A percentile compares a stretch with the other conserved stretches of the same genome.
Conservation (phyloP, 2,113 vertebrate species). For the Edolisoma coerulescens region DNA sequence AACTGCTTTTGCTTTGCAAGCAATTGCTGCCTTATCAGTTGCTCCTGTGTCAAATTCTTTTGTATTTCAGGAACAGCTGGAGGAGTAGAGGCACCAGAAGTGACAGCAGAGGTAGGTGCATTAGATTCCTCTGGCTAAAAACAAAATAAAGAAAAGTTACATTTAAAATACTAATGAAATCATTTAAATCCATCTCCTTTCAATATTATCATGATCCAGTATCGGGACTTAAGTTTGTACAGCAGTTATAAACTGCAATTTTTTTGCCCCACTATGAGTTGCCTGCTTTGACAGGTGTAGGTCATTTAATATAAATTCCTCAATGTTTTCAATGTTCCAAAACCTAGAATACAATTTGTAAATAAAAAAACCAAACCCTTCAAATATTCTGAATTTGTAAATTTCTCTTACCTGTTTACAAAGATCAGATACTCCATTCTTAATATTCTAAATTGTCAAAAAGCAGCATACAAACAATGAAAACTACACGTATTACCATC, state of each 20-base stretch:
- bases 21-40: constrained; percentile 93
- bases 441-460: background rate
- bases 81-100: constrained; percentile 65
- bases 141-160: constrained; percentile 50
- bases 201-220: background rate
- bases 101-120: constrained; percentile 73
- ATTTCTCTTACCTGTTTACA: background rate
- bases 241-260: background rate
- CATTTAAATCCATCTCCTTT: background rate
- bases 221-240: background rate
- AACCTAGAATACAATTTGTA: background rate
- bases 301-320: background rate
- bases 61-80: constrained; percentile 77
- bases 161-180: background rate
- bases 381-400: background rate
- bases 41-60: constrained; percentile 92
- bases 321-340: background rate
- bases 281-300: background rate
- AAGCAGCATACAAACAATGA: constrained; percentile 1
- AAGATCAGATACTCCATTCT: background rate
- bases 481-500: background rate
- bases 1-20: constrained; percentile 98
- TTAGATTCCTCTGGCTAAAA: constrained; percentile 85
- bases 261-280: background rate
- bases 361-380: background rate